A percentile compares a stretch with the other conserved stretches of the same genome.
Evolutionary conservation across 1,140 invertebrate species (phyloP).

Genomic region (Danaus melanippus): DNA sequence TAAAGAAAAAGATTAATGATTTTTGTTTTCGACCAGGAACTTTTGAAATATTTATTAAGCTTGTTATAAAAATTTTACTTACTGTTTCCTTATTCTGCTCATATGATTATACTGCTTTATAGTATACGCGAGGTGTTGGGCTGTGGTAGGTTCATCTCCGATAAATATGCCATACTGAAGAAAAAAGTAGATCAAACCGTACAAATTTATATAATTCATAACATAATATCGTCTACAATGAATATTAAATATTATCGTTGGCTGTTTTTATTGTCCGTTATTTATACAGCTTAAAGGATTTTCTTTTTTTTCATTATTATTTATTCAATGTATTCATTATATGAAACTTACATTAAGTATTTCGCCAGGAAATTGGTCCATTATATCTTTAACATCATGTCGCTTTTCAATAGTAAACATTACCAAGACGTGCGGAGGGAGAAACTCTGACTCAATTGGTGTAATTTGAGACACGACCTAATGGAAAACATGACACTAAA

Average conservation of each 20-base stretch:
- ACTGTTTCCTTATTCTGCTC: slow-evolving; percentile 39
- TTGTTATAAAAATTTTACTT: slow-evolving; percentile 10
- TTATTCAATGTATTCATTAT: slow-evolving; percentile 2
- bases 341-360: slow-evolving; percentile 42
- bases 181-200: background rate
- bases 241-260: background rate
- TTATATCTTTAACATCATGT: slow-evolving; percentile 44
- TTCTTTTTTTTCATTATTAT: background rate
- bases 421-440: slow-evolving; percentile 54
- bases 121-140: slow-evolving; percentile 51
- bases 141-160: slow-evolving; percentile 42
- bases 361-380: slow-evolving; percentile 42
- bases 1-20: background rate
- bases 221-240: background rate
- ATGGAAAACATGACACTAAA: background rate
- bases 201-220: background rate
- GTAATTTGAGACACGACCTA: slow-evolving; percentile 37
- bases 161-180: slow-evolving; percentile 51
- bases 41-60: background rate
- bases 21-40: background rate
- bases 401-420: slow-evolving; percentile 56
- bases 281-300: background rate
- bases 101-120: slow-evolving; percentile 59
- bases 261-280: background rate
- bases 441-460: slow-evolving; percentile 40